Base-by-base conservation (phyloP, 35 echinoderm and acorn worm genomes). In the Apostichopus parvimensis region DNA sequence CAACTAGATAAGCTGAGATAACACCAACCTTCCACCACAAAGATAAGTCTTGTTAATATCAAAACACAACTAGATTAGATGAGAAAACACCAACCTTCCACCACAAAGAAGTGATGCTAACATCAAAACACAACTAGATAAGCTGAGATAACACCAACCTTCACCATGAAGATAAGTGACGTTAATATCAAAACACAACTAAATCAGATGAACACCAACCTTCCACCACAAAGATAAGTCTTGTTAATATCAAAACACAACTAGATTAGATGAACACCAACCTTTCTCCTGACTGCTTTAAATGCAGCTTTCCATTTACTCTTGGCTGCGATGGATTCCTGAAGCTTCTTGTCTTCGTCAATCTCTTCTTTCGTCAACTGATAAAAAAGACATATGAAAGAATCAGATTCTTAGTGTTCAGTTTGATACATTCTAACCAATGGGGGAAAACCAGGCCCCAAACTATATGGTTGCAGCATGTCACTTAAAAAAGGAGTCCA, bases 291-390 rank as follows among this genome's bases (percentile, higher is more conserved):
- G 66, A 95, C 93, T 10, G 92, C 68, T 25, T 93, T 95, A 78
- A 98, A 90, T 1, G 96, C 92, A 77, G 77, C 94, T 79, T 95
- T 95, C 96, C 96, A 98, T 91, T 94, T 92, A 56, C 85, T 93
- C 81, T 94, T 92, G 56, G 94, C 96, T 56, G 89, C 79, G 9
- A 95, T 93, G 17, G 93, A 93, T 89, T 98, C 93, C 83, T 93
- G 92, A 53, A 92, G 85, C 22, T 94, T 65, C 73, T 95, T 94
- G 60, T 98, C 96, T 77, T 98, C 94, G 64, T 95, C 96, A 17
- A 93, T 76, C 78, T 98, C 96, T 65, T 98, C 96, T 59, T 98
- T 98, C 26, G 96, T 98, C 61, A 98, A 68, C 94, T 97, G 78
- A 73, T 64, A 28, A 82, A 68, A 68, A 18, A 79, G 6, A 45